Conservation (phyloP, 1,140 invertebrate species). For the Leguminivora glycinivorella region DNA sequence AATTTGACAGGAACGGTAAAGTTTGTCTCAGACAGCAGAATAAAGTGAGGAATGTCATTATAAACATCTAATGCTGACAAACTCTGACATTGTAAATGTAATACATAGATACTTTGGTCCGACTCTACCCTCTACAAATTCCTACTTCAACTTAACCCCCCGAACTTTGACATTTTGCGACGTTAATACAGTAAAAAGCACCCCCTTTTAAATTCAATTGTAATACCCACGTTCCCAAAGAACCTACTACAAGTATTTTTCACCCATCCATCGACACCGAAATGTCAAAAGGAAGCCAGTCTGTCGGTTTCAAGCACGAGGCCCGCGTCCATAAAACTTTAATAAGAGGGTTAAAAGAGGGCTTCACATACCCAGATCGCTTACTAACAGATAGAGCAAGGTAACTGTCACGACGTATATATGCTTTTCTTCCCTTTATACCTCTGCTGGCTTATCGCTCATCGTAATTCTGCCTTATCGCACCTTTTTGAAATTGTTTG, state of each 20-base stretch:
- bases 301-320: neutral
- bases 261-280: neutral
- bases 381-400: neutral
- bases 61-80: neutral
- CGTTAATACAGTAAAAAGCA: neutral
- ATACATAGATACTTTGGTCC: too few relatives aligned
- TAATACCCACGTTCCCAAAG: neutral
- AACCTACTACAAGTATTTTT: neutral
- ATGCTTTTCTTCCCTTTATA: too few relatives aligned
- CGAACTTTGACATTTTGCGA: neutral
- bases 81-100: neutral
- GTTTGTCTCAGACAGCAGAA: too few relatives aligned
- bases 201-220: neutral
- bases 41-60: neutral
- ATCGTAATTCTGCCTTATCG: too few relatives aligned
- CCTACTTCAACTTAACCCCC: neutral
- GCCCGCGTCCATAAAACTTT: conserved; percentile 6
- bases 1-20: too few relatives aligned
- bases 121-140: too few relatives aligned
- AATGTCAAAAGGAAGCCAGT: conserved; percentile 5
- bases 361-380: neutral
- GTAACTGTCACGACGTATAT: neutral
- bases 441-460: too few relatives aligned
- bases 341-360: conserved; percentile 14
- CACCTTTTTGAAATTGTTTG: too few relatives aligned